Evolutionary conservation across 2,113 vertebrate genomes (phyloP).

Genomic region (Melanerpes aurifrons): DNA sequence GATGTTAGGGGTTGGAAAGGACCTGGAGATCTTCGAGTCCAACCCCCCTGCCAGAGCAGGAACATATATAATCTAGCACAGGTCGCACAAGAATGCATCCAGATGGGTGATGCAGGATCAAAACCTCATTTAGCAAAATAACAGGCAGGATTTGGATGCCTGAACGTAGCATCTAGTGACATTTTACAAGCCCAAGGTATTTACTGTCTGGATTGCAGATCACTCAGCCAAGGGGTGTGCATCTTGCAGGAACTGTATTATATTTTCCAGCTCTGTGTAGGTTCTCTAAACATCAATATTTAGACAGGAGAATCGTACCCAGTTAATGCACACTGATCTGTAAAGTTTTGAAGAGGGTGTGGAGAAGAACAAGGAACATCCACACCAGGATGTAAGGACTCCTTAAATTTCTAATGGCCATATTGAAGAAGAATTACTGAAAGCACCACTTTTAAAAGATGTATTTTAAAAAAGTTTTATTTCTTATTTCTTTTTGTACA

Average conservation of each 20-base stretch:
- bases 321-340: not conserved
- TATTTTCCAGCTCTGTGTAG: not conserved
- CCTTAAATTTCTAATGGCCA: not conserved
- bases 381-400: not conserved
- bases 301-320: not conserved
- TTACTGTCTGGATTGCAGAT: not conserved
- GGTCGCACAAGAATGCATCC: not conserved
- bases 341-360: not conserved
- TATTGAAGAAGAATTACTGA: not conserved
- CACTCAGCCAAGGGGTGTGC: not conserved
- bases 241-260: not conserved
- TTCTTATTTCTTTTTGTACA: not conserved
- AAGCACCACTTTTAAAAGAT: not conserved
- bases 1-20: too few species aligned
- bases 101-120: not conserved
- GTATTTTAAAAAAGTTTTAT: not conserved
- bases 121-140: not conserved
- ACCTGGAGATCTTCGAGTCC: too few species aligned
- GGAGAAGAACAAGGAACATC: not conserved
- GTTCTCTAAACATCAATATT: not conserved
- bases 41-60: not conserved
- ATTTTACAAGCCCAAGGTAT: not conserved
- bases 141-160: not conserved
- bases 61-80: not conserved
- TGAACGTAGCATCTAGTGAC: not conserved